Percentiles rank a stretch among this genome's conserved stretches.
Evolutionary conservation across 2,888 invertebrate species (phyloP).

Genomic region (Pediacus dermestoides): DNA sequence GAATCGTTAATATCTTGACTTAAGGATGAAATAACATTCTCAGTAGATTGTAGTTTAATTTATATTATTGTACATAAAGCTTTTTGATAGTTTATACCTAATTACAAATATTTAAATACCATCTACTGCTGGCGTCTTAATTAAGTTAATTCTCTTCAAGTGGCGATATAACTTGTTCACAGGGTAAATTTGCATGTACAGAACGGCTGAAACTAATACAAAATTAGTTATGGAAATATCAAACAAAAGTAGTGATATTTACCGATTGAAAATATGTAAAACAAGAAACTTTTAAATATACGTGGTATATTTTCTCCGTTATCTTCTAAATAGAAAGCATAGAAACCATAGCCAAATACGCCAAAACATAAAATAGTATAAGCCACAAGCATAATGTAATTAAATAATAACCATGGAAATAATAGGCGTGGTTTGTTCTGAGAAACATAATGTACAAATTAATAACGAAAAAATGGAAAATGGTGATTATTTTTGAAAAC

Average conservation of each 20-base stretch:
- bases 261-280: conserved; percentile 36
- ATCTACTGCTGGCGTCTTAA: no score
- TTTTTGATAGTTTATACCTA: no score
- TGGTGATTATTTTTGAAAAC: no score
- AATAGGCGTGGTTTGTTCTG: conserved; percentile 44
- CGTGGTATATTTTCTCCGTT: conserved; percentile 36
- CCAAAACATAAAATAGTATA: conserved; percentile 38
- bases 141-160: conserved; percentile 44
- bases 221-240: conserved; percentile 8
- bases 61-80: no score
- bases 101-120: no score
- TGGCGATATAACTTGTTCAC: conserved; percentile 43
- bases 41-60: conserved; percentile 4
- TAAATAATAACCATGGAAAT: conserved; percentile 43
- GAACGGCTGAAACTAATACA: conserved; percentile 40
- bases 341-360: conserved; percentile 38
- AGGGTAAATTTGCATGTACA: conserved; percentile 38
- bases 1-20: background rate
- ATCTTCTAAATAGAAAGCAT: conserved; percentile 40
- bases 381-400: no score
- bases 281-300: conserved; percentile 39
- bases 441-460: no score
- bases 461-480: no score
- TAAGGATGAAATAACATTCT: conserved; percentile 7
- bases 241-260: conserved; percentile 28